A percentile compares a stretch with the other conserved stretches of the same genome.
Conservation (phyloP, 2,797 vertebrate species). For the Semotilus atromaculatus region DNA sequence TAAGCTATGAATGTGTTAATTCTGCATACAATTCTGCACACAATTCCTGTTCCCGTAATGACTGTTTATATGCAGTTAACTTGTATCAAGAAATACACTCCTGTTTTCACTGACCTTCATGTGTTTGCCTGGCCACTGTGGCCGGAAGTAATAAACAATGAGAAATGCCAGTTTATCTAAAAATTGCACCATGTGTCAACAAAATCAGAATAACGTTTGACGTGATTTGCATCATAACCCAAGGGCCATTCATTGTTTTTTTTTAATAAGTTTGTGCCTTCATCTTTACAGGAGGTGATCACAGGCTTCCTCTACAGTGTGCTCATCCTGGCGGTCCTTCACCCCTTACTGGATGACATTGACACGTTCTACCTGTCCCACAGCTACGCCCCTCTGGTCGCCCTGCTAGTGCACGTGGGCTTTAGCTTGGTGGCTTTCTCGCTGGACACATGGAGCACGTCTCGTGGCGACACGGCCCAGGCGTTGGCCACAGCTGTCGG, state of each 20-base stretch:
- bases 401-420: conserved; percentile 86
- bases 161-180: neutral
- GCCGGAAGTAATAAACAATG: neutral
- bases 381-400: conserved; percentile 84
- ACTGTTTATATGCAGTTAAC: neutral
- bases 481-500: conserved; percentile 92
- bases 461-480: conserved; percentile 93
- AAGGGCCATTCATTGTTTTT: neutral
- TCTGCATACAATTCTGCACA: neutral
- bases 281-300: conserved; percentile 89
- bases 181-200: neutral
- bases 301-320: conserved; percentile 92
- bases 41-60: neutral
- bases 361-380: conserved; percentile 92
- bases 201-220: neutral
- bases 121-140: neutral
- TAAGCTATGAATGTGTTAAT: neutral
- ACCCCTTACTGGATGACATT: conserved; percentile 86
- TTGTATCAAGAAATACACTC: neutral
- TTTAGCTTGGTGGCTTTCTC: conserved; percentile 93
- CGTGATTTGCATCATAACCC: neutral
- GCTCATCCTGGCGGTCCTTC: conserved; percentile 88
- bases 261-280: neutral
- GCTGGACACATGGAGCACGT: conserved; percentile 97
- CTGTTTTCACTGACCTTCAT: neutral